Percentiles rank a stretch among this genome's conserved stretches.
Conservation (phyloP, 2,113 vertebrate species). For the Alectura lathami region DNA sequence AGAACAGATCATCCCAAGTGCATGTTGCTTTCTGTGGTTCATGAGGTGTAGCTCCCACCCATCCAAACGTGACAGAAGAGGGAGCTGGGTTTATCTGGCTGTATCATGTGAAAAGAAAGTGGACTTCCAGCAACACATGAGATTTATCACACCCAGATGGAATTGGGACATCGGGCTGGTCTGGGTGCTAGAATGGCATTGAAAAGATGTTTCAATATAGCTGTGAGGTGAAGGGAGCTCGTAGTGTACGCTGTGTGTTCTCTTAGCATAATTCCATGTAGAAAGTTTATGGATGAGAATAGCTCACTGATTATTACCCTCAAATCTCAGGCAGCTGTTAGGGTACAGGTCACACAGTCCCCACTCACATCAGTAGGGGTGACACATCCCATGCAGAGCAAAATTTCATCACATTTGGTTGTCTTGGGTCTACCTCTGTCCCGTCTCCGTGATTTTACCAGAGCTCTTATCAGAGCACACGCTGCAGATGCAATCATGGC, state of each 20-base stretch:
- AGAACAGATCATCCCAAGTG: not conserved
- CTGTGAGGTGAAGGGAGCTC: not conserved
- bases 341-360: not conserved
- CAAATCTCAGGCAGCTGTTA: not conserved
- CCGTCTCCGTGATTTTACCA: not conserved
- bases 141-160: not conserved
- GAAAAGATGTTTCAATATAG: not conserved
- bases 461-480: not conserved
- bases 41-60: not conserved
- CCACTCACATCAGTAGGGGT: not conserved
- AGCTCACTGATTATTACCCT: not conserved
- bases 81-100: not conserved
- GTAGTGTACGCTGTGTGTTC: rapidly evolving
- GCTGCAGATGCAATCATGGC: not conserved
- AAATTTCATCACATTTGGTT: constrained; percentile 4
- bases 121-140: rapidly evolving
- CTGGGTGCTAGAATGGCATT: not conserved
- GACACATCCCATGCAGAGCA: rapidly evolving
- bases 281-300: not conserved
- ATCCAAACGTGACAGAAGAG: not conserved
- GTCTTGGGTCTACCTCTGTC: not conserved
- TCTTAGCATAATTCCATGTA: not conserved
- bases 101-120: not conserved
- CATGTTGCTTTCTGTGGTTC: rapidly evolving
- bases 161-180: not conserved